Percentiles rank a stretch among this genome's conserved stretches.
phyloP scores from a whole-genome alignment of 2,797 vertebrate species.

The Platyrinchus mystaceus region DNA sequence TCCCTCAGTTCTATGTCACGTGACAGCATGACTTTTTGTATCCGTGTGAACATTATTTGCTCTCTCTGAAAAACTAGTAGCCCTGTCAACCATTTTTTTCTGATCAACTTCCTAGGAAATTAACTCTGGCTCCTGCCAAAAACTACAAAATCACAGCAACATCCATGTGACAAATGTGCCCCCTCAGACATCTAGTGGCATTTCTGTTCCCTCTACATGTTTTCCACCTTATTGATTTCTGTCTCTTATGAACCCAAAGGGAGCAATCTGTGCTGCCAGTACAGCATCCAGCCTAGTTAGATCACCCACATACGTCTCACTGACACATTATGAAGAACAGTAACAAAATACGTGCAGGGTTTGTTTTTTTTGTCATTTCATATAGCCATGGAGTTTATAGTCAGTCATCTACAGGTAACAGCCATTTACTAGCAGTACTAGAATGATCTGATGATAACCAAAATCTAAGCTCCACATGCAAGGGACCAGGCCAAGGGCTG shows the following conservation, averaged over 20 bases:
- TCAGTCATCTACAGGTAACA: background rate
- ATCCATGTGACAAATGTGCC: background rate
- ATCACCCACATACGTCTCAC: background rate
- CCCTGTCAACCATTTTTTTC: background rate
- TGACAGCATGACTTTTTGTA: background rate
- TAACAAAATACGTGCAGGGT: accelerated
- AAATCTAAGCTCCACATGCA: background rate
- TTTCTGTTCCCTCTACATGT: background rate
- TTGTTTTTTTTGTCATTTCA: background rate
- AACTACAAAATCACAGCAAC: background rate
- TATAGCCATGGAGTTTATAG: background rate
- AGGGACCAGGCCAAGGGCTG: background rate
- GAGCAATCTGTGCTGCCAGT: background rate
- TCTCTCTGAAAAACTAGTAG: background rate
- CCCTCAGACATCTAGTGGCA: background rate
- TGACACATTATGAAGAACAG: background rate
- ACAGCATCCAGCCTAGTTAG: background rate
- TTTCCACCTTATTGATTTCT: background rate
- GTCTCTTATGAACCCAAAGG: background rate
- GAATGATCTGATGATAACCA: background rate
- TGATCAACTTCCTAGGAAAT: background rate
- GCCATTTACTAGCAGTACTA: background rate
- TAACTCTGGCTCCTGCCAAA: background rate
- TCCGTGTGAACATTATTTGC: background rate
- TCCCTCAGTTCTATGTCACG: background rate